These are phyloP conservation scores for Spodoptera exigua DNA, from an alignment of 2,888 invertebrate genomes.

Conservation along the genomic window DNA sequence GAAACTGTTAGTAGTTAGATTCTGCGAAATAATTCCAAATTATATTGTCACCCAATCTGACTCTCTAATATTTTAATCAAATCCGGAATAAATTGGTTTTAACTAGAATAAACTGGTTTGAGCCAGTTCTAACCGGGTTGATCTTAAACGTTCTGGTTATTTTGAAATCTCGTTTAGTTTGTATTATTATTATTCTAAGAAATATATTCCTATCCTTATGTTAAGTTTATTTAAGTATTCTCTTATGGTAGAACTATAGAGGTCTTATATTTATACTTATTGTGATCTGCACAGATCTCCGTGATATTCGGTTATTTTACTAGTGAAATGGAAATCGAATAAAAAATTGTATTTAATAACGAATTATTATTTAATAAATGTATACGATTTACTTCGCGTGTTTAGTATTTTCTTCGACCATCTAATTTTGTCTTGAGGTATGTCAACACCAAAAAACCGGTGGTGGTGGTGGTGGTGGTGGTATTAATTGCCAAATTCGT, in stretches of 20 bases:
- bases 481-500: too few species aligned
- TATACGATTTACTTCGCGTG: background rate
- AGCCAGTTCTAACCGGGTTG: slow-evolving; percentile 4
- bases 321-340: slow-evolving; percentile 21
- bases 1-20: slow-evolving; percentile 22
- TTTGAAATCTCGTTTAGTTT: slow-evolving; percentile 31
- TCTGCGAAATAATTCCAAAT: slow-evolving; percentile 23
- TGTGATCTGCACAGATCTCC: slow-evolving; percentile 38
- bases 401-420: background rate
- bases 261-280: slow-evolving; percentile 20
- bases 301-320: slow-evolving; percentile 35
- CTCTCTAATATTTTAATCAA: slow-evolving; percentile 18
- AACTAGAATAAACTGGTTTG: background rate
- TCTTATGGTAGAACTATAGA: slow-evolving; percentile 14
- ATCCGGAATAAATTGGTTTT: slow-evolving; percentile 17
- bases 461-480: too few species aligned
- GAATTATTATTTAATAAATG: slow-evolving; percentile 41
- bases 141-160: slow-evolving; percentile 13
- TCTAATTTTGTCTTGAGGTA: too few species aligned
- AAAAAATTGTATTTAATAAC: slow-evolving; percentile 23
- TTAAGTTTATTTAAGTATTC: slow-evolving; percentile 37
- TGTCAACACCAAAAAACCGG: too few species aligned
- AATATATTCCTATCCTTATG: slow-evolving; percentile 46
- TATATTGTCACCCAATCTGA: slow-evolving; percentile 9
- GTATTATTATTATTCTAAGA: slow-evolving; percentile 29